Evolutionary conservation across 2,888 invertebrate species (phyloP).

Genomic region (Operophtera brumata): DNA sequence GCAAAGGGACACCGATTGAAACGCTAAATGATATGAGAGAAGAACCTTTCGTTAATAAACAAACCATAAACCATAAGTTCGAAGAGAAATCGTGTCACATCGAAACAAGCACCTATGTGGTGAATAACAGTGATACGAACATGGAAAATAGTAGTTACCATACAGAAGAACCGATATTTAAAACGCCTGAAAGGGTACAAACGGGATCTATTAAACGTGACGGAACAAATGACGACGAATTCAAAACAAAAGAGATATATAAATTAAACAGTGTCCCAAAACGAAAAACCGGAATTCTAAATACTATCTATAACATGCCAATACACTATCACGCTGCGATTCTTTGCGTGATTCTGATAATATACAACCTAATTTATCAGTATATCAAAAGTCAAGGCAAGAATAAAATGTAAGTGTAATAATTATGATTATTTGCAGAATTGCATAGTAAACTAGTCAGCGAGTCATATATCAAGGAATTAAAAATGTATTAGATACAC

Average conservation of each 20-base stretch:
- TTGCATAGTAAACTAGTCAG: constrained; percentile 66
- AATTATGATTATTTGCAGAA: constrained; percentile 35
- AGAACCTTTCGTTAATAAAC: constrained; percentile 10
- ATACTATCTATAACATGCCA: constrained; percentile 72
- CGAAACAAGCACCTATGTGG: constrained; percentile 17
- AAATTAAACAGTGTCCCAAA: constrained; percentile 61
- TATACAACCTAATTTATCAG: constrained; percentile 77
- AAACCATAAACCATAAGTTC: constrained; percentile 13
- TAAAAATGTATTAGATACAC: constrained; percentile 37
- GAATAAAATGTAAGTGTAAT: constrained; percentile 41
- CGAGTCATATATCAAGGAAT: constrained; percentile 38
- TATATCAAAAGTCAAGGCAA: constrained; percentile 68
- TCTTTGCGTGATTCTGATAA: constrained; percentile 75
- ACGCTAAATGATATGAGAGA: constrained; percentile 9
- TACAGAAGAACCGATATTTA: constrained; percentile 28
- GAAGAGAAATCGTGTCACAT: constrained; percentile 32
- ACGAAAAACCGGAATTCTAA: constrained; percentile 57
- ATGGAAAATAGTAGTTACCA: constrained; percentile 23
- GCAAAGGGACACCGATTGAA: constrained; percentile 25
- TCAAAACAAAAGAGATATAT: constrained; percentile 35
- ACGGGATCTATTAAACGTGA: constrained; percentile 31
- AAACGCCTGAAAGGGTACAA: constrained; percentile 28
- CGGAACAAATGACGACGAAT: constrained; percentile 17
- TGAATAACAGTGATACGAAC: constrained; percentile 25
- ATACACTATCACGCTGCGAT: constrained; percentile 78